These are phyloP conservation scores for Steinernema feltiae DNA, from an alignment of 1,140 invertebrate species.

Conservation along the genomic window DNA sequence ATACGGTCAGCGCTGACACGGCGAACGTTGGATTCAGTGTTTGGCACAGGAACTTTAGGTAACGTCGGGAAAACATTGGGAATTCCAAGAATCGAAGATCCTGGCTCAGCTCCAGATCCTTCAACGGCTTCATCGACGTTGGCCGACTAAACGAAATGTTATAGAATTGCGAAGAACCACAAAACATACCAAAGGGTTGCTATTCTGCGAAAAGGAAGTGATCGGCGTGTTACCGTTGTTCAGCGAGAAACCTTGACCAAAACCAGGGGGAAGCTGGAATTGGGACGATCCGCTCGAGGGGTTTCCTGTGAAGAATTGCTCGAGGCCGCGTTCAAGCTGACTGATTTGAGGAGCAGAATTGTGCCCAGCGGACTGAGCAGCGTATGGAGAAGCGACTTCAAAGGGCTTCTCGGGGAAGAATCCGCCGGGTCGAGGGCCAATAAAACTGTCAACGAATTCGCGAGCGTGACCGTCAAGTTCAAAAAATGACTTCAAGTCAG, in stretches of 20 bases:
- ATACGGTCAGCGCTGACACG: neutral
- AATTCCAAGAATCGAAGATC: conserved; percentile 51
- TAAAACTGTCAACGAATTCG: conserved; percentile 53
- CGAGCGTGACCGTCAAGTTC: conserved; percentile 56
- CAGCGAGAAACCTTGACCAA: conserved; percentile 55
- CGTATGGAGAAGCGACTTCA: conserved; percentile 41
- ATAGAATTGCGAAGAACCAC: conserved; percentile 19
- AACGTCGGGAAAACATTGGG: conserved; percentile 50
- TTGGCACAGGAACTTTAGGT: conserved; percentile 37
- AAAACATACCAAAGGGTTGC: conserved; percentile 36
- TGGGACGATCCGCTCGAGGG: conserved; percentile 36
- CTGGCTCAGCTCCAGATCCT: conserved; percentile 27
- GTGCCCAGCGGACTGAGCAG: neutral
- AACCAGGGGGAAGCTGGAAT: conserved; percentile 52
- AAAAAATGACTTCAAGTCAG: conserved; percentile 53
- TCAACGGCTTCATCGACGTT: conserved; percentile 31
- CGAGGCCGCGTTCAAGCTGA: conserved; percentile 46
- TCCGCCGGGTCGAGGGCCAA: conserved; percentile 54
- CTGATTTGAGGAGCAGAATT: conserved; percentile 29
- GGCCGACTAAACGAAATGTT: conserved; percentile 29
- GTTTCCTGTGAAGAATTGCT: conserved; percentile 54
- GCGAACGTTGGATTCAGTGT: neutral
- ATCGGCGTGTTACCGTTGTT: conserved; percentile 41
- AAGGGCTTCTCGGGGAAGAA: conserved; percentile 57
- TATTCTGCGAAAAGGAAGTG: conserved; percentile 40